Base-by-base conservation (phyloP, 2,113 vertebrate genomes). In the Damaliscus lunatus region DNA sequence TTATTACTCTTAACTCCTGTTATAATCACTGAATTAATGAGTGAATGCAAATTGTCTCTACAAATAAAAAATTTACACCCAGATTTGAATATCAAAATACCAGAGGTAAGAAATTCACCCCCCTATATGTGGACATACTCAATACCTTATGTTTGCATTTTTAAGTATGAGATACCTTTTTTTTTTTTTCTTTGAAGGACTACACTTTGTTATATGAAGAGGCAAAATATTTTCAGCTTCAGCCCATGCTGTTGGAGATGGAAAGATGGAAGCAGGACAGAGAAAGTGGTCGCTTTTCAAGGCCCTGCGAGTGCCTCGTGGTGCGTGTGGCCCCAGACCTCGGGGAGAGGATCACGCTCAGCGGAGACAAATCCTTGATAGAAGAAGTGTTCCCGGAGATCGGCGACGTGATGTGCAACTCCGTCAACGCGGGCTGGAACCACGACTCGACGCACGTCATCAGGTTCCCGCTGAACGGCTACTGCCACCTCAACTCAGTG, bases 401-500 rank as follows among this genome's bases (percentile, higher is more conserved):
- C 0, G 99, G 98, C 0, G 99, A 99, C 0, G 98, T 99, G 97
- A 99, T 99, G 99, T 99, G 99, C 55, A 99, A 99, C 90, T 99
- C 99, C 0, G 98, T 99, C 97, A 99, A 99, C 5, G 99, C 99
- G 1, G 99, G 99, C 96, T 99, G 99, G 99, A 99, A 99, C 95
- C 99, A 99, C 23, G 99, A 99, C 97, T 99, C 99, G 0, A 99
- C 99, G 0, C 99, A 99, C 5, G 98, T 99, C 98, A 99, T 99
- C 98, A 99, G 99, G 84, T 99, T 99, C 64, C 99, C 99, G 0
- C 99, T 99, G 60, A 99, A 99, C 0, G 99, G 99, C 95, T 99
- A 99, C 99, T 99, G 99, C 95, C 99, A 99, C 98, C 99, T 99
- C 99, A 99, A 99, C 99, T 99, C 99, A 94, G 99, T 99, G 96